Evolutionary conservation across 2,888 invertebrate genomes (phyloP), one percentile per base, ranked within the genome.

Genomic region (Acleris holmiana): DNA sequence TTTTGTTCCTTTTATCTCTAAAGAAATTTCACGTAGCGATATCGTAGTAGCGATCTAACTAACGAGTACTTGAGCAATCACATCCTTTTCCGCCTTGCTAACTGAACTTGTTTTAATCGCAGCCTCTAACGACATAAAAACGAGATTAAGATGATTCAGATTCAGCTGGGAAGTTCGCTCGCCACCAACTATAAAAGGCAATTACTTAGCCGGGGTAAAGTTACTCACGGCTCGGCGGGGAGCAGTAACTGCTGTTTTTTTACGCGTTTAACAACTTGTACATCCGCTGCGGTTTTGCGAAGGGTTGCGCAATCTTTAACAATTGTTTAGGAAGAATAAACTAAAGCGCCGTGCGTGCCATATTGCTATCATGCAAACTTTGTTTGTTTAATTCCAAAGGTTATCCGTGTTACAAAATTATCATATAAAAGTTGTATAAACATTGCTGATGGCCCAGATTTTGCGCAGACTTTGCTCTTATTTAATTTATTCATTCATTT

Each of bases 141-240:
- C 21, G 23, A 66, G 73, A 70, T 59, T 50, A 54, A 53, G 68
- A 75, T 85, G 84, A 86, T 77, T 88, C 84, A 83, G 81, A 78
- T 77, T 88, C 84, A 83, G 80, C 78, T 67, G 73, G 75, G 73
- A 80, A 83, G 80, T 84, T 80, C 71, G 75, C 68, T 77, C 69
- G 76, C 80, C 82, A 81, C 82, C 74, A 80, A 83, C 83, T 84
- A 79, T 83, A 84, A 83, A 85, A 82, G 85, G 80, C 85, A 85
- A 88, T 88, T 86, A 87, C 86, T 87, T 84, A 83, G 84, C 77
- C 77, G 75, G 74, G 78, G 76, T 74, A 70, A 80, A 81, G 79
- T 84, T 82, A 73, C 70, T 74, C 77, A 78, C 78, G 79, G 74
- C 73, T 74, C 82, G 77, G 71, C 76, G 68, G 80, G 79, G 82